Conservation (phyloP, 2,888 invertebrate genomes). For the Heliconius ethilla region DNA sequence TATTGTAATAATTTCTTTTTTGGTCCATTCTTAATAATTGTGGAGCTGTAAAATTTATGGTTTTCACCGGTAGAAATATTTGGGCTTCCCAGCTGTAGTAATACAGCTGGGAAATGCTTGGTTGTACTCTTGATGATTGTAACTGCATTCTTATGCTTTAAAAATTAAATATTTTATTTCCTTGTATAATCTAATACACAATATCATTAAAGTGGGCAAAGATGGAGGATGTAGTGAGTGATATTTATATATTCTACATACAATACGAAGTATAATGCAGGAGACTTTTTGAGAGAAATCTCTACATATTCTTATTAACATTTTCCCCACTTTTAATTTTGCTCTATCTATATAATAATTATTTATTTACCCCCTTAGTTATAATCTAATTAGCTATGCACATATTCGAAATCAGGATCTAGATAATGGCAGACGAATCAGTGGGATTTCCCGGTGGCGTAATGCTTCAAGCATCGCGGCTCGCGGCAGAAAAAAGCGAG, state of each 20-base stretch:
- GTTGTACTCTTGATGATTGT: background rate
- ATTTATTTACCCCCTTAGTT: background rate
- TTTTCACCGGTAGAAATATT: background rate
- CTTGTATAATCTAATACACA: no score
- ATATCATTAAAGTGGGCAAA: background rate
- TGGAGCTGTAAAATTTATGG: conserved; percentile 15
- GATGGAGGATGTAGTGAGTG: background rate
- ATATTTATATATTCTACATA: no score
- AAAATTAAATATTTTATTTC: no score
- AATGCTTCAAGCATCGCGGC: conserved; percentile 45
- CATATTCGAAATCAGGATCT: conserved; percentile 44
- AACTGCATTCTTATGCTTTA: background rate
- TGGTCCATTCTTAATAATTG: background rate
- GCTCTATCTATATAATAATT: background rate
- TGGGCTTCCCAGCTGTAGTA: background rate
- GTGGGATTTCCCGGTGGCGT: conserved; percentile 54
- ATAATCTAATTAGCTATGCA: conserved; percentile 44
- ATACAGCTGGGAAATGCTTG: background rate
- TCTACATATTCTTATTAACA: no score
- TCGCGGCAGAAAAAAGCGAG: conserved; percentile 44
- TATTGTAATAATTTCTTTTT: conserved; percentile 42
- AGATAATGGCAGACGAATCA: conserved; percentile 42
- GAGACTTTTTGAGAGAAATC: no score
- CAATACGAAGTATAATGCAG: no score
- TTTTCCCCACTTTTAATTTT: no score